Conservation (phyloP, 2,113 vertebrate species). For the Okapia johnstoni region DNA sequence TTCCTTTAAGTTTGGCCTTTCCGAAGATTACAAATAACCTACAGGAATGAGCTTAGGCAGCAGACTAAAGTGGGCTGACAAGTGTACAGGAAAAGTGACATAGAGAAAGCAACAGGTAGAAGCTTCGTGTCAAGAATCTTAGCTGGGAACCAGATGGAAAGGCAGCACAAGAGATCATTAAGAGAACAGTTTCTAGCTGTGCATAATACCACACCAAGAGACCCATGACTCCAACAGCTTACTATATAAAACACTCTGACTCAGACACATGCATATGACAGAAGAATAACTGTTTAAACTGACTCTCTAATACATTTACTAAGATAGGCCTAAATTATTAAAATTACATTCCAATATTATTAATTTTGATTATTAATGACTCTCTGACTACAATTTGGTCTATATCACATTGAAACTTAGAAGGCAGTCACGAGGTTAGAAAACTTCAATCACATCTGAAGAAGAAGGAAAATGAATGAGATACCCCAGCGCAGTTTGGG, state of each 20-base stretch:
- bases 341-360: neutral
- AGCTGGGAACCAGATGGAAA: neutral
- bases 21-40: neutral
- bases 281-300: neutral
- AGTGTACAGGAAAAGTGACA: neutral
- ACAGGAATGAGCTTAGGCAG: neutral
- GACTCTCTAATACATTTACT: neutral
- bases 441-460: neutral
- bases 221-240: neutral
- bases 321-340: neutral
- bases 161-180: neutral
- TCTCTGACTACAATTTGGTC: neutral
- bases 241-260: neutral
- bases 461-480: neutral
- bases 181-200: neutral
- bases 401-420: constrained; percentile 29
- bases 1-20: neutral
- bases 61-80: neutral
- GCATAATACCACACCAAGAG: neutral
- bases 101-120: neutral
- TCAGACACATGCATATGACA: neutral
- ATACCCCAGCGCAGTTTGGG: neutral
- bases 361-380: constrained; percentile 3
- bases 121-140: neutral
- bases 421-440: neutral